phyloP scores from a whole-genome alignment of 2,797 vertebrate genomes.

The Monodelphis domestica region DNA sequence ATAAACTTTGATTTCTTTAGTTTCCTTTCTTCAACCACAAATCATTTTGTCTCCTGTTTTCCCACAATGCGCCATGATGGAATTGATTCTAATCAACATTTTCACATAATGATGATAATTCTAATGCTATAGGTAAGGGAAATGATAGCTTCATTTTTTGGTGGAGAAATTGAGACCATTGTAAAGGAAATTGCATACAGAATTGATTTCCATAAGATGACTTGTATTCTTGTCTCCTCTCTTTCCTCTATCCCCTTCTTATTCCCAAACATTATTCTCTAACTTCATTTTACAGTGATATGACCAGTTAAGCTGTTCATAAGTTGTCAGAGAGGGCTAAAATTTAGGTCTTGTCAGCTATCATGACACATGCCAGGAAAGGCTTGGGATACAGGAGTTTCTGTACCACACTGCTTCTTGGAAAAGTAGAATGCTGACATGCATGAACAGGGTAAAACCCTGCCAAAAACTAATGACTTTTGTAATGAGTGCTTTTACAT shows the following conservation, averaged over 20 bases:
- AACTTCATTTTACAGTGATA: not conserved
- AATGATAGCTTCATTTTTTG: not conserved
- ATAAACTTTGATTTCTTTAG: not conserved
- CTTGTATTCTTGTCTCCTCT: not conserved
- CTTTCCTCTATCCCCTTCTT: not conserved
- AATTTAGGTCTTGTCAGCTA: not conserved
- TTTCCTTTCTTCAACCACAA: constrained; percentile 23
- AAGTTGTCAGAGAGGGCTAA: not conserved
- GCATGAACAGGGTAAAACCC: not conserved
- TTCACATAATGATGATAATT: not conserved
- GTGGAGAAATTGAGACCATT: not conserved
- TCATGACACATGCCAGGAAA: not conserved
- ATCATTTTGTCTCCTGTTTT: constrained; percentile 6
- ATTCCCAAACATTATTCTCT: not conserved
- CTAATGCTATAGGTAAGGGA: not conserved
- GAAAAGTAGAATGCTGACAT: not conserved
- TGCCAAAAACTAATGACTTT: not conserved
- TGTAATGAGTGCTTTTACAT: not conserved
- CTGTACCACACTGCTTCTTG: not conserved
- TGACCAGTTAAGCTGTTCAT: not conserved
- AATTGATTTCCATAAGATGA: not conserved
- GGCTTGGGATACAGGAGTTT: not conserved
- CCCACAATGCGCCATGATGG: not conserved
- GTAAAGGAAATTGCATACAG: not conserved
- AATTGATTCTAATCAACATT: not conserved